A percentile compares a stretch with the other conserved stretches of the same genome.
phyloP scores from a whole-genome alignment of 2,888 invertebrate species.

The Cinara cedri region DNA sequence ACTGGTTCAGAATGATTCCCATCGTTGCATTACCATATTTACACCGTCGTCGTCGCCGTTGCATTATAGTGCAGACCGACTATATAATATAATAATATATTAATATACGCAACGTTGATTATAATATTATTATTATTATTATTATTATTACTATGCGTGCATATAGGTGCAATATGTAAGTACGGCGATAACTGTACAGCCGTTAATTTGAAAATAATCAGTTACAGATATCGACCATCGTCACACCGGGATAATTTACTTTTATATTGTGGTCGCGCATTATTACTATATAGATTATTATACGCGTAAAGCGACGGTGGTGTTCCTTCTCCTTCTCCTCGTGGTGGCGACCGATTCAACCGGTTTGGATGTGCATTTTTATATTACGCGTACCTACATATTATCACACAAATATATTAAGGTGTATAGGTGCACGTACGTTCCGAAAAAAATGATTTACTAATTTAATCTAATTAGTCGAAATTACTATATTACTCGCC shows the following conservation, averaged over 20 bases:
- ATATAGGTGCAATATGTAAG: background rate
- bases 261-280: background rate
- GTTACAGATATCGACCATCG: background rate
- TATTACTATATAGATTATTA: background rate
- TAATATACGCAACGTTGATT: background rate
- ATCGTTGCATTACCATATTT: constrained; percentile 32
- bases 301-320: background rate
- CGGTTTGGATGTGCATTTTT: background rate
- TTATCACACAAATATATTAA: background rate
- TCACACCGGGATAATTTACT: background rate
- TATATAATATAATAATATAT: background rate
- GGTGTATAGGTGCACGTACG: background rate
- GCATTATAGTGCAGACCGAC: background rate
- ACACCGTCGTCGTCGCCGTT: background rate
- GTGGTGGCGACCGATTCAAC: background rate
- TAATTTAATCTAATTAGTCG: constrained; percentile 7
- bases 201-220: constrained; percentile 24
- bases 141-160: too few species aligned
- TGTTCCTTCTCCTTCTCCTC: too few species aligned
- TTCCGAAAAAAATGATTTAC: background rate
- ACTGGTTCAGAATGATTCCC: constrained; percentile 25
- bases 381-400: background rate
- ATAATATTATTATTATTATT: background rate
- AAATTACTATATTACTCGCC: background rate
- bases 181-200: background rate